Conservation (phyloP, 1,140 invertebrate genomes). For the Venturia canescens region DNA sequence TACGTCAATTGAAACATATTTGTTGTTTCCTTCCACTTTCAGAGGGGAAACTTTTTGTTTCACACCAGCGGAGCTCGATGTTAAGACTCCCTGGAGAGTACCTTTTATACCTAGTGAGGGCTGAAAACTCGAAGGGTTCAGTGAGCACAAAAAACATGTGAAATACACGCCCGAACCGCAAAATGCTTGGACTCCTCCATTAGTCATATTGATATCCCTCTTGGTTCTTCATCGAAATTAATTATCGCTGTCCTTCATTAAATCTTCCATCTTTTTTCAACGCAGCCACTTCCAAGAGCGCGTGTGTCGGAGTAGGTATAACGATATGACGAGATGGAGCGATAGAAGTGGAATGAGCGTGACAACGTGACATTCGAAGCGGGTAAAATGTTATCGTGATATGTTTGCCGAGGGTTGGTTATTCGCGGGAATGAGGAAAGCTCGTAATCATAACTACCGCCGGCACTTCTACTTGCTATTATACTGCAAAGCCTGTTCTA, state of each 20-base stretch:
- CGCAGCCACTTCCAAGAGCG: neutral
- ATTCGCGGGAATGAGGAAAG: conserved; percentile 24
- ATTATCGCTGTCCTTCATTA: conserved; percentile 17
- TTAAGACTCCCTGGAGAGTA: conserved; percentile 6
- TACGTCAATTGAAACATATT: neutral
- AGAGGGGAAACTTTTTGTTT: neutral
- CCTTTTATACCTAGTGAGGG: neutral
- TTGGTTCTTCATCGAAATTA: conserved; percentile 7
- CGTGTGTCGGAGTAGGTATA: conserved; percentile 7
- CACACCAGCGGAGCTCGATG: neutral
- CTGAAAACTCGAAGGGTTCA: conserved; percentile 16
- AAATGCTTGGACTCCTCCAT: neutral
- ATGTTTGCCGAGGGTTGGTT: conserved; percentile 2
- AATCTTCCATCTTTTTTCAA: neutral
- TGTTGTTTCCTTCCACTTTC: neutral
- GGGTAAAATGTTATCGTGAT: conserved; percentile 5
- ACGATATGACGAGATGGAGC: conserved; percentile 6
- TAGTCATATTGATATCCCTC: neutral
- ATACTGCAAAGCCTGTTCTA: neutral
- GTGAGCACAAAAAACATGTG: neutral
- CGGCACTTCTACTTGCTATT: neutral
- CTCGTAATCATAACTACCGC: conserved; percentile 22
- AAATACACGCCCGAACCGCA: neutral
- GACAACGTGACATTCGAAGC: conserved; percentile 24
- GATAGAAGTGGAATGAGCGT: conserved; percentile 28